Conservation (phyloP, 2,113 vertebrate genomes). For the Erpornis zantholeuca region DNA sequence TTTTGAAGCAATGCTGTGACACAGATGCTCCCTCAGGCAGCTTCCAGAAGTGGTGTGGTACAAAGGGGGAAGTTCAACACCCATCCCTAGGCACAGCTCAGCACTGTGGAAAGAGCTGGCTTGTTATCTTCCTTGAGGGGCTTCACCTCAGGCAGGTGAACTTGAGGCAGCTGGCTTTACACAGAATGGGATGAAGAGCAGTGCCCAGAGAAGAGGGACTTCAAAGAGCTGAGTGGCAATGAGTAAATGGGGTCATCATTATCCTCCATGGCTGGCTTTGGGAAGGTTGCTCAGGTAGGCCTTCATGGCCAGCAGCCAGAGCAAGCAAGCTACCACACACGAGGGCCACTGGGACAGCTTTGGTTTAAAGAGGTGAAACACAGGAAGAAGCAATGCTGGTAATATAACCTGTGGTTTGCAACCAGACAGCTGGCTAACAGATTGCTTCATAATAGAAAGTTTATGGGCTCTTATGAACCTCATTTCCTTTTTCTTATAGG, state of each 20-base stretch:
- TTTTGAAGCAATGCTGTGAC: not conserved
- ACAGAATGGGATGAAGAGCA: not conserved
- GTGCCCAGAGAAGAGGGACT: not conserved
- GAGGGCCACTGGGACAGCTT: constrained; percentile 1
- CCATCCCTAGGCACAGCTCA: not conserved
- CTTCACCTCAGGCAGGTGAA: not conserved
- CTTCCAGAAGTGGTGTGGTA: not conserved
- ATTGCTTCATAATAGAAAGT: constrained; percentile 49
- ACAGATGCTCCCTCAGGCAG: not conserved
- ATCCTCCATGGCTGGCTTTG: not conserved
- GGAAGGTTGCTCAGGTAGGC: not conserved
- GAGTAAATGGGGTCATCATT: not conserved
- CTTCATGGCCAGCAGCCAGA: not conserved
- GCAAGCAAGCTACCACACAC: not conserved
- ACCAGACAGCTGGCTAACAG: constrained; percentile 59
- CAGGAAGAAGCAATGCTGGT: constrained; percentile 32
- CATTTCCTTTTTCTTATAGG: constrained; percentile 51
- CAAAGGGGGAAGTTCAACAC: not conserved
- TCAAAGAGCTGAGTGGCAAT: not conserved
- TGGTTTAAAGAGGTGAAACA: constrained; percentile 21
- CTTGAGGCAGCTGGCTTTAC: not conserved
- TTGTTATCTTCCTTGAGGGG: not conserved
- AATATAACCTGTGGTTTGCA: constrained; percentile 46
- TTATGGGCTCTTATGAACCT: constrained; percentile 35
- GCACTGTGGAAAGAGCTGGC: not conserved